Percentiles rank a stretch among this genome's conserved stretches.
Conservation (phyloP, 1,140 invertebrate species). For the Bombus waltoni region DNA sequence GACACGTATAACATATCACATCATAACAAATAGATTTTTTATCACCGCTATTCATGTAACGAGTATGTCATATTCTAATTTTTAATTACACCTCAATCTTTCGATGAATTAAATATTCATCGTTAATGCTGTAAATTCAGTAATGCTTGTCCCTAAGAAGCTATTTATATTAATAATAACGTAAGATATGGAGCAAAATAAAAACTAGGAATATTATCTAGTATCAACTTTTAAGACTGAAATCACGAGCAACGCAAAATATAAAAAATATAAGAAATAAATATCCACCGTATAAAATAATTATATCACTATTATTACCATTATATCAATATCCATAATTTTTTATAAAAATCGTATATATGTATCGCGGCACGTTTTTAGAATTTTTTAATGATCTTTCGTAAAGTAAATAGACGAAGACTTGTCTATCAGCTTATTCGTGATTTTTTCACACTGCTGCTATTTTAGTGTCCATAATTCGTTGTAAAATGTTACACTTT, state of each 20-base stretch:
- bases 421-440: too few species aligned
- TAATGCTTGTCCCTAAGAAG: background rate
- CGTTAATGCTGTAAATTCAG: background rate
- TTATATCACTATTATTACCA: background rate
- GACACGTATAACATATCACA: too few species aligned
- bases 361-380: too few species aligned
- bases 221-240: background rate
- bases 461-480: too few species aligned
- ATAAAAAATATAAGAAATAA: background rate
- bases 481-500: too few species aligned
- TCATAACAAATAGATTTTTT: background rate
- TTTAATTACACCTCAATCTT: background rate
- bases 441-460: too few species aligned
- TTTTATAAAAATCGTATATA: too few species aligned
- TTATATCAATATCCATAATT: background rate
- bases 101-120: too few species aligned
- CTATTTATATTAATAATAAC: background rate
- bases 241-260: background rate
- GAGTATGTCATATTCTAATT: background rate
- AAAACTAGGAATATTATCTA: background rate
- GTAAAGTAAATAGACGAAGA: too few species aligned
- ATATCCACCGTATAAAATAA: background rate
- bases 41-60: background rate
- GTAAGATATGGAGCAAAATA: too few species aligned
- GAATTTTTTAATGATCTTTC: too few species aligned